Evolutionary conservation across 2,113 vertebrate species (phyloP).

Genomic region (Formicarius rufipectus): DNA sequence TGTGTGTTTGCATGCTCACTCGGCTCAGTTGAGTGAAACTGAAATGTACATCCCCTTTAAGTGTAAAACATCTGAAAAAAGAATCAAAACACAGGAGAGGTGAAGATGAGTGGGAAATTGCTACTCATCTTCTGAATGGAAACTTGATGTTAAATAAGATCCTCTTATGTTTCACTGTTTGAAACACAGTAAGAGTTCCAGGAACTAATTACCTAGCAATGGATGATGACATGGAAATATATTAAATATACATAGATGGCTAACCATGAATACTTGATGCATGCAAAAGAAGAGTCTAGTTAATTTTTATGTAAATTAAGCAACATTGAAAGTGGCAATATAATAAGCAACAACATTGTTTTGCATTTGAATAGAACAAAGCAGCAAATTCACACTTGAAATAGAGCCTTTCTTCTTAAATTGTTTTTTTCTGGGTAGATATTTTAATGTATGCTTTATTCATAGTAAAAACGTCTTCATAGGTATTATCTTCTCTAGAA

Average conservation of each 20-base stretch:
- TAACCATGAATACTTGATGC: constrained; percentile 58
- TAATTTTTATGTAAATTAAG: constrained; percentile 66
- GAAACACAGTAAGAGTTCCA: constrained; percentile 69
- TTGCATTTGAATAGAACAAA: constrained; percentile 29
- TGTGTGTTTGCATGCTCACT: neutral
- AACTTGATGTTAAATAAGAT: constrained; percentile 70
- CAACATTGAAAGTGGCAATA: neutral
- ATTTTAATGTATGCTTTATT: neutral
- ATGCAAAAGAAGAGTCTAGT: constrained; percentile 35
- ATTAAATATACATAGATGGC: constrained; percentile 73
- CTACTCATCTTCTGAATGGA: constrained; percentile 61
- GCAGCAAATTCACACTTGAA: neutral
- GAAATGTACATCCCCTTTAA: neutral
- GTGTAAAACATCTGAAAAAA: neutral
- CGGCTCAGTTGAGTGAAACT: neutral
- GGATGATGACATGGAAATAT: constrained; percentile 66
- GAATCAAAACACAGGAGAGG: neutral
- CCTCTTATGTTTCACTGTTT: constrained; percentile 63
- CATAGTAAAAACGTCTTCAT: neutral
- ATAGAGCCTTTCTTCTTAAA: neutral
- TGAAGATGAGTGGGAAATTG: constrained; percentile 26
- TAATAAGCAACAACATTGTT: constrained; percentile 10
- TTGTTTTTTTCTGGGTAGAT: neutral
- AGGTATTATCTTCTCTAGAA: neutral
- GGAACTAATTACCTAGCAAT: constrained; percentile 71